Evolutionary conservation across 2,113 vertebrate genomes (phyloP).

Genomic region (Excalfactoria chinensis): DNA sequence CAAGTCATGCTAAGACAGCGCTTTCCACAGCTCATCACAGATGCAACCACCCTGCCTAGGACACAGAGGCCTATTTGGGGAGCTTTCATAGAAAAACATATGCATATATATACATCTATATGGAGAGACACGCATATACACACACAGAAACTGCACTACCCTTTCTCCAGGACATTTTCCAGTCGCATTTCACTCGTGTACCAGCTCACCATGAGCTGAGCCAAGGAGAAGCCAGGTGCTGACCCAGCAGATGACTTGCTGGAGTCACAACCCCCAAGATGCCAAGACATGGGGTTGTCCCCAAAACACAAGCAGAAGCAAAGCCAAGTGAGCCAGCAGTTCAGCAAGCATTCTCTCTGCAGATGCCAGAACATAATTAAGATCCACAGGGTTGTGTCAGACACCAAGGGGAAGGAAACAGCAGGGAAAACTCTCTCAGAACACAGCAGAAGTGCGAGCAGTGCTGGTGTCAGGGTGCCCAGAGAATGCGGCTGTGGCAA

Average conservation of each 20-base stretch:
- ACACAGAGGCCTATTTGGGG: not conserved
- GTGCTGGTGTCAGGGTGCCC: not conserved
- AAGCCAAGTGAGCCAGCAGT: not conserved
- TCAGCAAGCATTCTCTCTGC: not conserved
- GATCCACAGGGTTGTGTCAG: constrained; percentile 7
- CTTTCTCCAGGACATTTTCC: not conserved
- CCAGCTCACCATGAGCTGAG: not conserved
- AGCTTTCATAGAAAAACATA: constrained; percentile 43
- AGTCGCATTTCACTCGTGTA: not conserved
- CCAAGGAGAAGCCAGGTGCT: not conserved
- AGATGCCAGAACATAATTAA: not conserved
- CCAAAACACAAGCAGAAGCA: not conserved
- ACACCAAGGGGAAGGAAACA: not conserved
- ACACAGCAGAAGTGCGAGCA: fast-evolving
- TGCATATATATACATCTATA: not conserved
- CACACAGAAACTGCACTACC: not conserved
- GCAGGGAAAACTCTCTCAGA: not conserved
- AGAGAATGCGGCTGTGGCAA: not conserved
- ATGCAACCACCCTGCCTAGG: constrained; percentile 3
- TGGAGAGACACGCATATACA: fast-evolving
- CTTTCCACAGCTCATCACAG: constrained; percentile 28
- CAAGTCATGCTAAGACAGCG: not conserved
- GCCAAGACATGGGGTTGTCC: not conserved
- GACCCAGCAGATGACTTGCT: not conserved
- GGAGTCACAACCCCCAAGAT: not conserved